phyloP scores from a whole-genome alignment of 2,888 invertebrate species.

The Heterodera filipjevi region DNA sequence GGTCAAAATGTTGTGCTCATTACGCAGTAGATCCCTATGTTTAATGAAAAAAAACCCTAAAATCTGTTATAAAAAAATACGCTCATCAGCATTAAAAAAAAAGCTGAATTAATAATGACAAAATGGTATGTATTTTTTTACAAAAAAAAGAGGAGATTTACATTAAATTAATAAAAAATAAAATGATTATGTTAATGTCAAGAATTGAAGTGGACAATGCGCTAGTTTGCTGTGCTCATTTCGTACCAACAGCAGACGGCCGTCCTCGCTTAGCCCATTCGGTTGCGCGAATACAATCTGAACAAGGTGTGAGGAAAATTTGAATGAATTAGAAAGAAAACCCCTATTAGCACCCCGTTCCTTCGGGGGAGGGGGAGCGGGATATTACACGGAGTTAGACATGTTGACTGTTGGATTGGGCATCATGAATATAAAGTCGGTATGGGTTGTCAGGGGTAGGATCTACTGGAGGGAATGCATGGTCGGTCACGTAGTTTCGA shows the following conservation, averaged over 20 bases:
- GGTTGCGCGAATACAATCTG: slow-evolving; percentile 63
- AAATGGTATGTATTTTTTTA: background rate
- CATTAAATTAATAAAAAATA: background rate
- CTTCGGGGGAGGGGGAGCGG: too few species aligned
- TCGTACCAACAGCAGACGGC: slow-evolving; percentile 54
- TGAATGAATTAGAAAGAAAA: background rate
- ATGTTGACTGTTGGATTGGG: too few species aligned
- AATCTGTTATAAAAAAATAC: too few species aligned
- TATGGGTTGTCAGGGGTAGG: too few species aligned
- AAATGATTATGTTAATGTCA: slow-evolving; percentile 50
- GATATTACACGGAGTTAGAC: too few species aligned
- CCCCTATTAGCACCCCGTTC: too few species aligned
- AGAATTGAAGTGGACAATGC: slow-evolving; percentile 52
- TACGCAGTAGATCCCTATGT: too few species aligned
- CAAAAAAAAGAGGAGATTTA: background rate
- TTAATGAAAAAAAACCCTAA: too few species aligned
- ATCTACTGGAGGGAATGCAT: too few species aligned
- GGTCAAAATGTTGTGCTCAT: background rate
- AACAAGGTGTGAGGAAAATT: background rate
- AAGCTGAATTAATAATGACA: background rate
- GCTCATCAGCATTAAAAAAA: too few species aligned
- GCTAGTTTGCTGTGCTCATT: slow-evolving; percentile 57
- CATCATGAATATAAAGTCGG: too few species aligned
- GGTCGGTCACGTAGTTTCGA: too few species aligned
- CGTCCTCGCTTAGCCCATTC: slow-evolving; percentile 54